Evolutionary conservation across 2,113 vertebrate genomes (phyloP).

Genomic region (Piaya cayana): DNA sequence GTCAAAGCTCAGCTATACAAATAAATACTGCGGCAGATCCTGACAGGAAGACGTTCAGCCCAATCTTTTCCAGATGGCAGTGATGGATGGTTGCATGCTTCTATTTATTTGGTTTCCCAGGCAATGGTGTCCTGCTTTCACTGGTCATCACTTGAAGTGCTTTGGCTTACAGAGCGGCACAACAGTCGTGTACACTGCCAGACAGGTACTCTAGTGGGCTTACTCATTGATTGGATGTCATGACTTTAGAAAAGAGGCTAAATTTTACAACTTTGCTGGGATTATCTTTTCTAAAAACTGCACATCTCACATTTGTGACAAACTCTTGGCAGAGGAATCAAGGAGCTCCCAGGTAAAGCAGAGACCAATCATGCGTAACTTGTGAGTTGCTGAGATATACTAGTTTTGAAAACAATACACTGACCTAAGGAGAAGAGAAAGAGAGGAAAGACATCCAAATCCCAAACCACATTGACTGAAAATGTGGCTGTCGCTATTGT

Average conservation of each 20-base stretch:
- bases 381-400: background rate
- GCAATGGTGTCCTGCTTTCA: constrained; percentile 77
- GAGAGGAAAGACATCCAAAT: background rate
- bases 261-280: background rate
- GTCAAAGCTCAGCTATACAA: constrained; percentile 84
- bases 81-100: constrained; percentile 88
- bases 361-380: background rate
- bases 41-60: constrained; percentile 80
- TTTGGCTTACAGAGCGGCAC: constrained; percentile 40
- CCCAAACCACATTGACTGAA: constrained; percentile 3
- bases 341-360: background rate
- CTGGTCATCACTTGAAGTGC: constrained; percentile 71
- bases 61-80: constrained; percentile 95
- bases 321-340: background rate
- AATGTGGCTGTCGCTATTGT: constrained; percentile 20
- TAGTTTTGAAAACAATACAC: constrained; percentile 9
- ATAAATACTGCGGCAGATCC: constrained; percentile 87
- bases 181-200: background rate
- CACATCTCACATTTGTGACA: background rate
- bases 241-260: background rate
- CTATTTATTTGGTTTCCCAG: constrained; percentile 86
- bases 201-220: constrained; percentile 57
- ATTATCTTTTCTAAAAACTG: background rate
- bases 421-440: background rate
- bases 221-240: constrained; percentile 6